A percentile compares a stretch with the other conserved stretches of the same genome.
Conservation (phyloP, 2,113 vertebrate genomes). For the Mus musculus region GRCm39 chr5:115572001-115572500, state of each 20-base stretch:
- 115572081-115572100: background rate
- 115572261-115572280: background rate
- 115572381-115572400: background rate
- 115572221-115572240: slow-evolving; percentile 36
- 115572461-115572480: slow-evolving; percentile 10
- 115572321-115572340: background rate
- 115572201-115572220: slow-evolving; percentile 32
- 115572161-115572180: background rate
- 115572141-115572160: background rate
- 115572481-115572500: background rate
- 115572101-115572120: background rate
- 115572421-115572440: slow-evolving; percentile 63
- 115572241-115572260: slow-evolving; percentile 35
- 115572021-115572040: slow-evolving; percentile 31
- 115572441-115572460: background rate
- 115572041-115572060: slow-evolving; percentile 3
- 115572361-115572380: background rate
- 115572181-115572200: background rate
- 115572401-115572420: background rate
- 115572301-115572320: background rate
- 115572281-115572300: background rate
- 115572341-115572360: background rate
- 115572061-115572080: slow-evolving; percentile 18
- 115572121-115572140: background rate
- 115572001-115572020: background rate